Evolutionary conservation across 2,888 invertebrate genomes (phyloP).

Genomic region (Spicauda simplicius): DNA sequence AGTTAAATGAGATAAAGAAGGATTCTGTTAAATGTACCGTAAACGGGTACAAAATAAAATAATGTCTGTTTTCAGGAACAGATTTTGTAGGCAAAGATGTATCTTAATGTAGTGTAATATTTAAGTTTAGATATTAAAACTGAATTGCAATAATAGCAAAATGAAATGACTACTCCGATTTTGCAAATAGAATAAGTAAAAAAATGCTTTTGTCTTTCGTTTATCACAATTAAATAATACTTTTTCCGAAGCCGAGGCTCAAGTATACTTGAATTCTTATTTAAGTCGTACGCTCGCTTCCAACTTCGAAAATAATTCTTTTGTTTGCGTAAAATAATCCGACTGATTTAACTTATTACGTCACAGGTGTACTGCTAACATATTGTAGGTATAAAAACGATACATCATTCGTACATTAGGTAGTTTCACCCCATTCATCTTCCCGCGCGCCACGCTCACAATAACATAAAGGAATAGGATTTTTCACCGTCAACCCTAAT

Average conservation of each 20-base stretch:
- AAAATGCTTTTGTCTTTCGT: not conserved
- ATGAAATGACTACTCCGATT: not conserved
- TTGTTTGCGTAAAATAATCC: slow-evolving; percentile 2
- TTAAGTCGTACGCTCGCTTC: not conserved
- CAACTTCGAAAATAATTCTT: not conserved
- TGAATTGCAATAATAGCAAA: not conserved
- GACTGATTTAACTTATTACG: slow-evolving; percentile 7
- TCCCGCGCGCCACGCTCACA: slow-evolving; percentile 19
- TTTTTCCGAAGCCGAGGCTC: not conserved
- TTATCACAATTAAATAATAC: slow-evolving; percentile 7
- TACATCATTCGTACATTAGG: slow-evolving; percentile 32
- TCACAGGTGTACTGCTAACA: slow-evolving; percentile 11
- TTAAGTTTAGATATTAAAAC: too few relatives aligned
- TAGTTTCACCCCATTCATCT: slow-evolving; percentile 28
- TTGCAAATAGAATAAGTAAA: not conserved
- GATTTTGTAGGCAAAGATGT: too few relatives aligned
- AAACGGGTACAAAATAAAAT: too few relatives aligned
- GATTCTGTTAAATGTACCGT: not conserved
- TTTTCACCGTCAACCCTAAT: slow-evolving; percentile 30
- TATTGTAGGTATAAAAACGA: slow-evolving; percentile 23
- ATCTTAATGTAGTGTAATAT: too few relatives aligned
- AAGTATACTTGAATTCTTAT: slow-evolving; percentile 4
- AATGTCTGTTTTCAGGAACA: too few relatives aligned
- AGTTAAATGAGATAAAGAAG: too few relatives aligned
- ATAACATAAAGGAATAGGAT: slow-evolving; percentile 29